Evolutionary conservation across 1,140 invertebrate species (phyloP).

Genomic region (Penaeus japonicus): DNA sequence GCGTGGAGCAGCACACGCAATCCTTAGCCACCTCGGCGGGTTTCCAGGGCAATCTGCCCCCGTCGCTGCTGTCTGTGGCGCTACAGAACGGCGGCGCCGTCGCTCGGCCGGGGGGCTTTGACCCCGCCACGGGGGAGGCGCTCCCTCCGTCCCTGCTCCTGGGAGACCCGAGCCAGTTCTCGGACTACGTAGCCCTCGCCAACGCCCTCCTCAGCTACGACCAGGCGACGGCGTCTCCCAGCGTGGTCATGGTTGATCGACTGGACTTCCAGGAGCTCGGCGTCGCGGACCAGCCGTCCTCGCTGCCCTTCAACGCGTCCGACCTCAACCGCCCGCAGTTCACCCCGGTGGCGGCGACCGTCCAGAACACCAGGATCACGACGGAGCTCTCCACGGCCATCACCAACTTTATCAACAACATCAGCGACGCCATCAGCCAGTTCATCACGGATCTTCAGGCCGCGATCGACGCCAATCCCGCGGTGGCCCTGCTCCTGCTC

Average conservation of each 20-base stretch:
- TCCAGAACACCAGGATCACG: slow-evolving; percentile 1
- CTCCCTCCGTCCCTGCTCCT: neutral
- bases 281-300: neutral
- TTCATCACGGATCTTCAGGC: slow-evolving; percentile 26
- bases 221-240: neutral
- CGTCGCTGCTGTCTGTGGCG: neutral
- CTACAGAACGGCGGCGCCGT: neutral
- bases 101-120: neutral
- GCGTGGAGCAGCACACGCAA: neutral
- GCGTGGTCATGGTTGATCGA: neutral
- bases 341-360: neutral
- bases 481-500: slow-evolving; percentile 28
- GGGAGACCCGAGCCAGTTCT: slow-evolving; percentile 19
- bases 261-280: slow-evolving; percentile 1
- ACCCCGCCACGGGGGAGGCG: neutral
- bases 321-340: neutral
- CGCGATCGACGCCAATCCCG: slow-evolving; percentile 22
- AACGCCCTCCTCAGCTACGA: neutral
- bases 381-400: slow-evolving; percentile 28
- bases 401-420: slow-evolving; percentile 29
- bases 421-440: slow-evolving; percentile 14
- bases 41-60: neutral
- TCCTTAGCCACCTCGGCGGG: neutral
- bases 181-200: neutral
- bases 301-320: neutral